Evolutionary conservation across 1,140 invertebrate genomes (phyloP).

Genomic region (Agraylea sexmaculata): DNA sequence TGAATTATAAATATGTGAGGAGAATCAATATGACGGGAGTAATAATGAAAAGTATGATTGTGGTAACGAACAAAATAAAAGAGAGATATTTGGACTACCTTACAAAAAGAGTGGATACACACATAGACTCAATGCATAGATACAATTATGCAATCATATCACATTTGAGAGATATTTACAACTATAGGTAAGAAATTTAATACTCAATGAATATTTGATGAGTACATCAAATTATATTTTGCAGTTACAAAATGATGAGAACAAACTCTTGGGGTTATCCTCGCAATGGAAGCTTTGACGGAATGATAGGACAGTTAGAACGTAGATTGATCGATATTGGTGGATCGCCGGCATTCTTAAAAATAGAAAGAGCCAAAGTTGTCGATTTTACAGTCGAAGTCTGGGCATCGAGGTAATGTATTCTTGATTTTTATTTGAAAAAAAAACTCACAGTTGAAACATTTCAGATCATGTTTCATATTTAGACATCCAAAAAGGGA

Average conservation of each 20-base stretch:
- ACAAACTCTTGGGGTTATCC: conserved; percentile 52
- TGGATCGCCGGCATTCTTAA: conserved; percentile 45
- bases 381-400: conserved; percentile 48
- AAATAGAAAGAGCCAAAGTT: conserved; percentile 41
- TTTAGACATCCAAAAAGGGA: conserved; percentile 49
- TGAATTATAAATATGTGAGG: conserved; percentile 15
- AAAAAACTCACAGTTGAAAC: background rate
- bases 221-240: too few relatives aligned
- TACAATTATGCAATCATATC: conserved; percentile 46
- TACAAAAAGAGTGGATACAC: conserved; percentile 31
- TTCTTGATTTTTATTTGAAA: background rate
- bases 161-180: conserved; percentile 47
- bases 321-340: conserved; percentile 47
- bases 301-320: conserved; percentile 50
- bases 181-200: conserved; percentile 51
- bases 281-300: conserved; percentile 51
- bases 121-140: conserved; percentile 49
- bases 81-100: conserved; percentile 45
- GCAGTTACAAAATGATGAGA: conserved; percentile 39
- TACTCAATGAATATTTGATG: too few relatives aligned
- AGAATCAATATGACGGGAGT: conserved; percentile 27
- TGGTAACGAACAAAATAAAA: conserved; percentile 38
- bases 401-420: conserved; percentile 42
- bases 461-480: conserved; percentile 44
- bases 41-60: conserved; percentile 26